Percentiles rank a stretch among this genome's conserved stretches.
Conservation (phyloP, 2,113 vertebrate species). For the Crocuta crocuta region DNA sequence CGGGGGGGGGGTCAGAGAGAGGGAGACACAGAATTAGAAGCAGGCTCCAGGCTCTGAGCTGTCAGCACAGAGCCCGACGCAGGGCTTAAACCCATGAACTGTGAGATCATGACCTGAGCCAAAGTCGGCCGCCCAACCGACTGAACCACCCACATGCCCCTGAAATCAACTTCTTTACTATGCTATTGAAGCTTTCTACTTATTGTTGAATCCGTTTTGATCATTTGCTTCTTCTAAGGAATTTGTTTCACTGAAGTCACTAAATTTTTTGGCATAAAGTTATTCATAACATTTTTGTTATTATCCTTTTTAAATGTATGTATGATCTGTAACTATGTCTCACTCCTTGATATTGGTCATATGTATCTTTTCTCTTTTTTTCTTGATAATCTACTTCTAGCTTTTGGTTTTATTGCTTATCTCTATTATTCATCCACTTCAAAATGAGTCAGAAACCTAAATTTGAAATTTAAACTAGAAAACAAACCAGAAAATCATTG, state of each 20-base stretch:
- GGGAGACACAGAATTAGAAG: too few species aligned
- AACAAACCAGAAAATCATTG: background rate
- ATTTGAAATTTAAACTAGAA: background rate
- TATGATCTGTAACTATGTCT: background rate
- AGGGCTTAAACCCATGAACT: too few species aligned
- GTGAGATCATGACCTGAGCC: too few species aligned
- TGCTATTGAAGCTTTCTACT: background rate
- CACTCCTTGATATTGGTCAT: background rate
- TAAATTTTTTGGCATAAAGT: slow-evolving; percentile 36
- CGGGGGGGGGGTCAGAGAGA: too few species aligned
- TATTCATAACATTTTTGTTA: background rate
- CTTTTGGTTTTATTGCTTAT: slow-evolving; percentile 12
- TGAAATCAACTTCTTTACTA: background rate
- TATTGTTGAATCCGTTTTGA: background rate
- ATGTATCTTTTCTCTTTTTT: background rate
- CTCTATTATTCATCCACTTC: background rate
- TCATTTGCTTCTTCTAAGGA: background rate
- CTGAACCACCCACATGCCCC: too few species aligned
- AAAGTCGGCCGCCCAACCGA: too few species aligned
- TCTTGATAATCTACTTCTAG: background rate
- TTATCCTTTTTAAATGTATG: background rate
- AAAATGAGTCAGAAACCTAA: background rate
- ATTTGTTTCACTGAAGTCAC: background rate
- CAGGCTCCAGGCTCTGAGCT: too few species aligned
- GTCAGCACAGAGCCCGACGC: too few species aligned